Percentiles rank a stretch among this genome's conserved stretches.
phyloP scores from a whole-genome alignment of 2,113 vertebrate species.

The Tyrannus savana region DNA sequence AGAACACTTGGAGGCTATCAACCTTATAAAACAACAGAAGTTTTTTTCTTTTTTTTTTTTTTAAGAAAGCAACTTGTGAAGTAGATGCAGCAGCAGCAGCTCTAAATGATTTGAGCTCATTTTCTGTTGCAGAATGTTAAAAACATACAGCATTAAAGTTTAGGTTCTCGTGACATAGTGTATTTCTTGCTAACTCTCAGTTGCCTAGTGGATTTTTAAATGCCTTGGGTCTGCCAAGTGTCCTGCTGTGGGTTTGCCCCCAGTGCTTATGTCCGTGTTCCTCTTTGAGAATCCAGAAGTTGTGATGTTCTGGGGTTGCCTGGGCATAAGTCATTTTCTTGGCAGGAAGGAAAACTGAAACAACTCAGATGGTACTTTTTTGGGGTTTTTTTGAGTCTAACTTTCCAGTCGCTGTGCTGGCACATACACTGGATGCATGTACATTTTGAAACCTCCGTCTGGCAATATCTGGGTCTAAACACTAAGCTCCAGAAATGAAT shows the following conservation, averaged over 20 bases:
- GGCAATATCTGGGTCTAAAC: neutral
- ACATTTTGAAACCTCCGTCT: neutral
- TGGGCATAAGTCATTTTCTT: neutral
- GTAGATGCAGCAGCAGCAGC: neutral
- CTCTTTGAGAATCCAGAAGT: neutral
- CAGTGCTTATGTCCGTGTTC: neutral
- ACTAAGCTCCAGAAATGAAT: neutral
- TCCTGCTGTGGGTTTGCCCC: neutral
- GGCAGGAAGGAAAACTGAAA: neutral
- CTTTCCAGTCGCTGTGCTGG: neutral
- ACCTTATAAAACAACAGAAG: neutral
- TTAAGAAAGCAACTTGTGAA: neutral
- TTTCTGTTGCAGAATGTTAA: neutral
- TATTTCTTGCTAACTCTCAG: neutral
- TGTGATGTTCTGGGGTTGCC: neutral
- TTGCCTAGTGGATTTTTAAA: neutral
- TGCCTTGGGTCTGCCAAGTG: neutral
- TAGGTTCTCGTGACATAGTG: neutral
- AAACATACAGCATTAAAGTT: neutral
- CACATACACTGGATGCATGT: fast-evolving
- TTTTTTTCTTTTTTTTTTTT: neutral
- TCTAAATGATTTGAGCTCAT: neutral
- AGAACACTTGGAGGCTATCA: neutral
- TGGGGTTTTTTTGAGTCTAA: neutral
- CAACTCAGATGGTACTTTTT: neutral